These are phyloP conservation scores for Antedon bifida DNA, from an alignment of 35 echinoderm and acorn worm genomes.

Conservation along the genomic window DNA sequence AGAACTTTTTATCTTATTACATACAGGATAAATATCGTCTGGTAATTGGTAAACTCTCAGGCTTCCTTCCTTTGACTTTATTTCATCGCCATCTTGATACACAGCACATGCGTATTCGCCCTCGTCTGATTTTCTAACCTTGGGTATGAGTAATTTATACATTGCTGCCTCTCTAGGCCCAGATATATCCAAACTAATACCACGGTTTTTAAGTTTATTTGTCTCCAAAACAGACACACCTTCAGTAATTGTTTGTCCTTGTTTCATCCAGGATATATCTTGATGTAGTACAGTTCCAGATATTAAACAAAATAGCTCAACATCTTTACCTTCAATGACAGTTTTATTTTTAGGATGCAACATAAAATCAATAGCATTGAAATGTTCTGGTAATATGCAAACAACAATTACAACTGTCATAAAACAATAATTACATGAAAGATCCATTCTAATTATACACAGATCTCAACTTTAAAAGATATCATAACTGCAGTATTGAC, in stretches of 20 bases:
- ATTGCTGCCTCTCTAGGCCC: too few relatives aligned
- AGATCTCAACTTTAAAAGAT: too few relatives aligned
- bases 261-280: not conserved
- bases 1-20: not conserved
- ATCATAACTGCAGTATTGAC: too few relatives aligned
- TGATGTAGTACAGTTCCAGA: not conserved
- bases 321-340: not conserved
- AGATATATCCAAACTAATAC: not conserved
- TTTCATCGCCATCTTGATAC: not conserved
- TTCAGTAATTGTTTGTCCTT: not conserved
- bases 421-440: not conserved
- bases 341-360: not conserved
- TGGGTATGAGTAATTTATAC: too few relatives aligned
- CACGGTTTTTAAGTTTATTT: not conserved
- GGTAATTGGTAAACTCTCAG: not conserved
- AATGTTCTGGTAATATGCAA: too few relatives aligned
- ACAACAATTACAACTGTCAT: not conserved
- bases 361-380: not conserved
- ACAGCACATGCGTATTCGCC: not conserved
- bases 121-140: too few relatives aligned
- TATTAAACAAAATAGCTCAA: not conserved
- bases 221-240: not conserved
- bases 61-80: not conserved
- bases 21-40: not conserved
- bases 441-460: too few relatives aligned